A percentile compares a stretch with the other conserved stretches of the same genome.
Evolutionary conservation across 2,888 invertebrate species (phyloP).

Genomic region (Siphlonurus alternatus): DNA sequence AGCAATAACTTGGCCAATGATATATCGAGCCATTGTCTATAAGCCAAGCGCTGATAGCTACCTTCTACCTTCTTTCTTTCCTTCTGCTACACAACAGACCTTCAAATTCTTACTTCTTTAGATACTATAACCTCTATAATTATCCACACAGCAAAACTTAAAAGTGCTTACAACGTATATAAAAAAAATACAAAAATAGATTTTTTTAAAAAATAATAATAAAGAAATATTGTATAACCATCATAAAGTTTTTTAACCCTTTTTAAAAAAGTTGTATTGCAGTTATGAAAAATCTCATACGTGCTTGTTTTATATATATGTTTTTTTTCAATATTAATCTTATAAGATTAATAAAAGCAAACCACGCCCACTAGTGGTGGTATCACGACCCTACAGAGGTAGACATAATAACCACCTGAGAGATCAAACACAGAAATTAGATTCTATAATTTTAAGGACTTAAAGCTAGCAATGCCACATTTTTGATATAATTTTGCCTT

Average conservation of each 20-base stretch:
- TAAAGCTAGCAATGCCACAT: too few species aligned
- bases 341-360: background rate
- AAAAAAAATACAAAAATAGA: background rate
- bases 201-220: background rate
- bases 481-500: too few species aligned
- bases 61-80: background rate
- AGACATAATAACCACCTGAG: background rate
- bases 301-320: background rate
- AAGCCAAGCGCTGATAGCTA: background rate
- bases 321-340: background rate
- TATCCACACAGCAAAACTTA: background rate
- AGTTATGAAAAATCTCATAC: background rate
- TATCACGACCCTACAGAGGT: background rate
- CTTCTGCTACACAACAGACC: background rate
- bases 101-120: background rate
- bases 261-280: background rate
- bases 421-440: background rate
- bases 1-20: background rate
- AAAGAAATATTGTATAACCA: too few species aligned
- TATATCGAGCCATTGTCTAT: conserved; percentile 4
- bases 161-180: background rate
- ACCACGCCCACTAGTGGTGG: background rate
- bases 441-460: background rate
- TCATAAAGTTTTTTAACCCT: too few species aligned
- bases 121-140: background rate